Evolutionary conservation across 2,113 vertebrate species (phyloP), one percentile per base, ranked within the genome.

Genomic region (Sturnira hondurensis): DNA sequence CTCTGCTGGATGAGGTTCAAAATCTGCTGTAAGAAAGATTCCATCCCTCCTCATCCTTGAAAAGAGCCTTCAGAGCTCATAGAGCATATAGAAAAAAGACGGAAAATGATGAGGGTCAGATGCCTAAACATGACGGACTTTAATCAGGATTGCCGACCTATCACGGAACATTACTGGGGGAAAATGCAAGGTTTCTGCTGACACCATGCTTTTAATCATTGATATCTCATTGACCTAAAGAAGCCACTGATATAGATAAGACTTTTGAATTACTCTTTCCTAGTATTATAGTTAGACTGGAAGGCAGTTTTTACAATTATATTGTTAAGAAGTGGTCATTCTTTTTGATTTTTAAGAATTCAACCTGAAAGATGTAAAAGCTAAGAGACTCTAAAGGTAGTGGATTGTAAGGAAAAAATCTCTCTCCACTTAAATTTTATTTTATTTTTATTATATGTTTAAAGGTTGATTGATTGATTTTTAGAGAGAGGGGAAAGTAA

Each of bases 1-100:
- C 98, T 97, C 97, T 95, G 89, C 97, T 98, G 98, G 98, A 98
- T 98, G 97, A 98, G 98, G 98, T 98, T 98, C 96, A 98, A 98
- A 98, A 98, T 97, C 94, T 97, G 98, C 97, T 98, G 97, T 97
- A 97, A 97, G 96, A 95, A 98, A 97, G 97, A 98, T 98, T 95
- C 98, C 94, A 97, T 97, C 96, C 95, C 95, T 98, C 97, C 96
- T 97, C 97, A 98, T 98, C 98, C 98, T 98, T 98, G 98, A 98
- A 98, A 98, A 98, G 98, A 98, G 94, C 97, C 98, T 98, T 98
- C 83, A 94, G 98, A 98, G 98, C 98, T 93, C 56, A 95, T 93
- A 74, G 97, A 96, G 87, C 91, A 89, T 96, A 56, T 12, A 97
- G 91, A 95, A 97, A 97, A n/a, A 74, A 95, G 94, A 94, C 43